Percentiles rank a stretch among this genome's conserved stretches.
Evolutionary conservation across 2,113 vertebrate genomes (phyloP).

Genomic region (Aegotheles bennettii): DNA sequence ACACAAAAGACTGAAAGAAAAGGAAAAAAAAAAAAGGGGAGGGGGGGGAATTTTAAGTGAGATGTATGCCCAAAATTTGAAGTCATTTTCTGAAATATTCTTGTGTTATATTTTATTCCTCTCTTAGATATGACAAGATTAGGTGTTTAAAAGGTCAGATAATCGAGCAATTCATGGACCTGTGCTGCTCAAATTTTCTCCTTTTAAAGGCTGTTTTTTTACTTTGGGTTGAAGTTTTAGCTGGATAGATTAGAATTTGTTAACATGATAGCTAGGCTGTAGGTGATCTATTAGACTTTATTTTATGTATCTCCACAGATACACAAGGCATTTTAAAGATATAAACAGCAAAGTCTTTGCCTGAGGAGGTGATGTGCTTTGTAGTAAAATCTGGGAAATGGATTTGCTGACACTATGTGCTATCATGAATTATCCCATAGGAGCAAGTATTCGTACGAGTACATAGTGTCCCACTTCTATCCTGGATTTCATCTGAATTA

Average conservation of each 20-base stretch:
- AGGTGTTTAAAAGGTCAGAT: not conserved
- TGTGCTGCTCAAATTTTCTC: not conserved
- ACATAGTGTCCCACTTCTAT: rapidly evolving
- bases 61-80: not conserved
- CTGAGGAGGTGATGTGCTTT: not conserved
- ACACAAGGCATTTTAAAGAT: not conserved
- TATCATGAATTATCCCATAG: not conserved
- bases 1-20: rapidly evolving
- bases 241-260: not conserved
- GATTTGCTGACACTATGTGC: not conserved
- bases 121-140: not conserved
- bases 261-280: not conserved
- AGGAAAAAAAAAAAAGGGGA: not conserved
- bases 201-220: not conserved
- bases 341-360: not conserved
- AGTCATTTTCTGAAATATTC: not conserved
- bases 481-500: not conserved
- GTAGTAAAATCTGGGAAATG: not conserved
- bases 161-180: not conserved
- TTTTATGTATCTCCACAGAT: not conserved
- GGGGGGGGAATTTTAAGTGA: not conserved
- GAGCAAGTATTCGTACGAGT: not conserved
- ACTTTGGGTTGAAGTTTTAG: not conserved
- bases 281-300: not conserved
- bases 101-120: not conserved